Evolutionary conservation across 1,140 invertebrate species (phyloP).

Genomic region (Metaphire vulgaris): DNA sequence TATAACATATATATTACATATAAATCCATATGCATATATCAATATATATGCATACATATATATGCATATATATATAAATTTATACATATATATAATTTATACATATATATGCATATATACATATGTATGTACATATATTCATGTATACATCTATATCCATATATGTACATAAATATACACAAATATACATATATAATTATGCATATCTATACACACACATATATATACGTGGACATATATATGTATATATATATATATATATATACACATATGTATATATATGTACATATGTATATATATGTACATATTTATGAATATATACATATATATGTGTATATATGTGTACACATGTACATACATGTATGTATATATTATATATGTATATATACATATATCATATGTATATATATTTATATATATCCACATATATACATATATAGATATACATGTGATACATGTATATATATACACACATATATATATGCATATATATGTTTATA

Average conservation of each 20-base stretch:
- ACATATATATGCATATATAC: not conserved
- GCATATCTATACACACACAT: not conserved
- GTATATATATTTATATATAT: no score
- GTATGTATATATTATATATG: not conserved
- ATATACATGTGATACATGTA: no score
- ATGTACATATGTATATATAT: no score
- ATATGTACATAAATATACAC: not conserved
- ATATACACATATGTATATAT: no score
- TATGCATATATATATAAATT: not conserved
- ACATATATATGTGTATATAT: no score
- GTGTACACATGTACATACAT: no score
- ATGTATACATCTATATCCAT: not conserved
- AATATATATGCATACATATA: not conserved
- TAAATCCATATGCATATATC: not conserved
- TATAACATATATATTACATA: not conserved
- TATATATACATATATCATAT: no score
- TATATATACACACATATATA: no score
- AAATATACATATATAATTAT: not conserved
- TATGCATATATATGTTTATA: no score
- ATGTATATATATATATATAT: not conserved
- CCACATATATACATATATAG: no score
- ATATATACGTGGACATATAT: not conserved
- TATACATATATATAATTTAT: not conserved
- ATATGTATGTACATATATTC: not conserved
- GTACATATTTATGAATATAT: no score